phyloP scores from a whole-genome alignment of 2,797 vertebrate genomes.

The Phrynocephalus guinanensis region DNA sequence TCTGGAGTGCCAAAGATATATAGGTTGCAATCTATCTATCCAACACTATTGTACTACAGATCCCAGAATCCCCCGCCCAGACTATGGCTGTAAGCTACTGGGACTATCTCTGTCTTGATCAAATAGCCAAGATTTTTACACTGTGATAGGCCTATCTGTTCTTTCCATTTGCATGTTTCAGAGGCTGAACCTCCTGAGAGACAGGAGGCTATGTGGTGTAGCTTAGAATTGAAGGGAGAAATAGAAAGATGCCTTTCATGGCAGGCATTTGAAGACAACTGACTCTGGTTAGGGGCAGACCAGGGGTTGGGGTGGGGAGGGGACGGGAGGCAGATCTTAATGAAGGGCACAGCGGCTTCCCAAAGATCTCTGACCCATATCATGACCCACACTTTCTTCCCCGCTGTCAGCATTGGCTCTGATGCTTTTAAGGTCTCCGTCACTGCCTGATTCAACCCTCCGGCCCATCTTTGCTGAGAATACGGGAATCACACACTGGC shows the following conservation, averaged over 20 bases:
- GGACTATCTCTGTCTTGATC: background rate
- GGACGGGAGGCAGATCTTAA: background rate
- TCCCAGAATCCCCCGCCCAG: too few relatives aligned
- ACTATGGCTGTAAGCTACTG: too few relatives aligned
- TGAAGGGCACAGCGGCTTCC: background rate
- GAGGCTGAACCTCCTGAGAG: background rate
- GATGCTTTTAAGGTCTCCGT: constrained; percentile 29
- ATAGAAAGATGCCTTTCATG: background rate
- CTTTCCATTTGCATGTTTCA: background rate
- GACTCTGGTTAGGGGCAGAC: background rate
- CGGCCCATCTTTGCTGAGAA: constrained; percentile 32
- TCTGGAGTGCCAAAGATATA: too few relatives aligned
- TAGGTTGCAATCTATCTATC: too few relatives aligned
- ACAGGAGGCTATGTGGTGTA: background rate
- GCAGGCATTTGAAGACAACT: background rate
- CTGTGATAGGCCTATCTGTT: background rate
- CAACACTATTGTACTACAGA: too few relatives aligned
- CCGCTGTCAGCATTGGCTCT: background rate
- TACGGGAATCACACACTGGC: constrained; percentile 40
- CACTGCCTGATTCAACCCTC: constrained; percentile 35
- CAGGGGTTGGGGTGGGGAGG: background rate
- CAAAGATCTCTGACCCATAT: background rate
- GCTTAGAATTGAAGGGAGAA: background rate
- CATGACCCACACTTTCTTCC: background rate
- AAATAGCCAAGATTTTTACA: too few relatives aligned